Base-by-base conservation (phyloP, 2,113 vertebrate species). In the Columba janthina region DNA sequence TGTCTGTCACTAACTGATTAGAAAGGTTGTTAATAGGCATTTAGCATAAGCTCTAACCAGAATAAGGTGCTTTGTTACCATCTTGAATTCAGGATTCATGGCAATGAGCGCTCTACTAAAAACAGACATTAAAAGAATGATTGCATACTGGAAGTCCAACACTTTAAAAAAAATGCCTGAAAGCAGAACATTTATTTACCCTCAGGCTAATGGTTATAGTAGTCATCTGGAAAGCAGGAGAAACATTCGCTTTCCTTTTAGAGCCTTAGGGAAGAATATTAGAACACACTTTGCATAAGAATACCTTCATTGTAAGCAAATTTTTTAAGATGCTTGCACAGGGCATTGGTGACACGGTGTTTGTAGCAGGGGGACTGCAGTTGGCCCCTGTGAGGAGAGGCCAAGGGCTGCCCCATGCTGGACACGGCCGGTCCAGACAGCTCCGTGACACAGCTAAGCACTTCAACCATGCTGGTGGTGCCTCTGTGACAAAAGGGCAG, bases 391-490 rank as follows among this genome's bases (percentile, higher is more conserved):
- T 57, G 26, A 54, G 24, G 20, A 71, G 32, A 75, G 32, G 32
- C 19, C 53, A 28, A 11, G 17, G 25, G 6, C 22, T 67, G 34
- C 6, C 25, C 18, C 2, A 0, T 34, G n/a, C 15, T 1, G 1
- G 32, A 32, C 17, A 16, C 21, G 28, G 17, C 12, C 0, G 0
- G 18, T 62, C 64, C 36, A 64, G 26, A 15, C 8, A 6, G 6
- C 15, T 65, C 38, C 0, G 0, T 40, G 25, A 5, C 12, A 36
- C 10, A 32, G 46, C 31, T 61, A 26, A 83, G 32, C 12, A 56
- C 1, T 0, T 57, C 28, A 62, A 22, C 31, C 12, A 18, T 1
- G 0, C 32, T 26, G 16, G 24, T 22, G 11, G 5, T 58, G 3
- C 14, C 42, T 53, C 21, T 70, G 26, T 50, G 28, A 42, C 48